Conservation (phyloP, 2,797 vertebrate genomes). For the Meriones psammophilus region DNA sequence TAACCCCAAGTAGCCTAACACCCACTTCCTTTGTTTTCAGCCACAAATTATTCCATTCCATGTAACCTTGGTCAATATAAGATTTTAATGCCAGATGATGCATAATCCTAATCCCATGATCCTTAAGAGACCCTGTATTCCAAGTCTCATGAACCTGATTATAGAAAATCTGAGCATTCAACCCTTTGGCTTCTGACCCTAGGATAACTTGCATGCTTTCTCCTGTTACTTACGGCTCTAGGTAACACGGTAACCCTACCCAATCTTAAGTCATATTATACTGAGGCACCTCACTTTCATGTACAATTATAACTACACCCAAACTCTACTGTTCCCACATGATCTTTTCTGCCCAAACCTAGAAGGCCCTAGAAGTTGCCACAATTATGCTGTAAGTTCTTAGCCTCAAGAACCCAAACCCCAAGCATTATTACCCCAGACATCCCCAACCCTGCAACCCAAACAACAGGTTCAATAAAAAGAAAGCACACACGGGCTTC, state of each 20-base stretch:
- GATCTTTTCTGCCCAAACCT: conserved; percentile 6
- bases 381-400: conserved; percentile 24
- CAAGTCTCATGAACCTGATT: conserved; percentile 12
- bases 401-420: not conserved
- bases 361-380: not conserved
- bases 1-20: not conserved
- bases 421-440: not conserved
- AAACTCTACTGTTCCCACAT: conserved; percentile 25
- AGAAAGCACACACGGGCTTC: conserved; percentile 96
- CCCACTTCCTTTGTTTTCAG: conserved; percentile 18
- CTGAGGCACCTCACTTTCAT: not conserved
- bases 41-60: not conserved
- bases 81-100: not conserved
- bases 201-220: not conserved
- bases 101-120: not conserved
- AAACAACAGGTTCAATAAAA: conserved; percentile 89
- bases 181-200: conserved; percentile 14
- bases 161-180: conserved; percentile 5
- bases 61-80: not conserved
- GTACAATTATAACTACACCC: not conserved
- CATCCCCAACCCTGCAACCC: not conserved
- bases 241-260: not conserved
- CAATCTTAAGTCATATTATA: not conserved
- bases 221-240: conserved; percentile 18
- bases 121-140: not conserved